Evolutionary conservation across 1,140 invertebrate species (phyloP).

Genomic region (Conus ventricosus): DNA sequence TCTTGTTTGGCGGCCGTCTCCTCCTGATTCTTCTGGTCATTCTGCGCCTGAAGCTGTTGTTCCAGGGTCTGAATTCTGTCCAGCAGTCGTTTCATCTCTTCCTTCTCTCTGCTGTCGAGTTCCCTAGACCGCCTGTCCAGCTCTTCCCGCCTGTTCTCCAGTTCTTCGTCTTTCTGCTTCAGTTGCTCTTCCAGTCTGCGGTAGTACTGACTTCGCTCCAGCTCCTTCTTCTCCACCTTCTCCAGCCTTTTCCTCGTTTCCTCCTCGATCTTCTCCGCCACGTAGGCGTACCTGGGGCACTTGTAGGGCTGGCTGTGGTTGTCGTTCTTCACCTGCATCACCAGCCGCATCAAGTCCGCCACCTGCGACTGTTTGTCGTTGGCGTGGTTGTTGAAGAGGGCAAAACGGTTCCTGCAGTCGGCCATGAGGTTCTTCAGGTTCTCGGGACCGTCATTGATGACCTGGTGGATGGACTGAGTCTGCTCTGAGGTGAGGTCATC

Average conservation of each 20-base stretch:
- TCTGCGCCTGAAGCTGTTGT: background rate
- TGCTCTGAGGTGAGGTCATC: background rate
- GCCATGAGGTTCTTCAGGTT: constrained; percentile 2
- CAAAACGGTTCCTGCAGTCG: constrained; percentile 14
- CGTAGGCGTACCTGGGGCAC: constrained; percentile 24
- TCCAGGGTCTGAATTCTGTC: background rate
- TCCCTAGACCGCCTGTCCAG: background rate
- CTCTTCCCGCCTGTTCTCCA: background rate
- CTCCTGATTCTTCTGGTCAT: background rate
- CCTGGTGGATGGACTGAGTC: constrained; percentile 4
- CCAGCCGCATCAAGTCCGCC: background rate
- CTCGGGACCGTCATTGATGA: background rate
- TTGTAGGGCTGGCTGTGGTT: constrained; percentile 15
- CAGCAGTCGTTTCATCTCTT: background rate
- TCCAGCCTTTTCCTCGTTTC: background rate
- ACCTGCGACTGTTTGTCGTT: constrained; percentile 22
- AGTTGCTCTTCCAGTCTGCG: background rate
- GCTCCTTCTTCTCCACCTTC: constrained; percentile 18
- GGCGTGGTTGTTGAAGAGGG: constrained; percentile 17
- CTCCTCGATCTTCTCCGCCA: constrained; percentile 21
- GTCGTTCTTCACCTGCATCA: background rate
- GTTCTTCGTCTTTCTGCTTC: background rate
- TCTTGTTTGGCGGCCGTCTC: background rate
- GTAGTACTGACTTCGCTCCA: background rate
- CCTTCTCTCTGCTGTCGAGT: background rate